Evolutionary conservation across 2,888 invertebrate species (phyloP).

Genomic region (Gandaritis pyraliata): DNA sequence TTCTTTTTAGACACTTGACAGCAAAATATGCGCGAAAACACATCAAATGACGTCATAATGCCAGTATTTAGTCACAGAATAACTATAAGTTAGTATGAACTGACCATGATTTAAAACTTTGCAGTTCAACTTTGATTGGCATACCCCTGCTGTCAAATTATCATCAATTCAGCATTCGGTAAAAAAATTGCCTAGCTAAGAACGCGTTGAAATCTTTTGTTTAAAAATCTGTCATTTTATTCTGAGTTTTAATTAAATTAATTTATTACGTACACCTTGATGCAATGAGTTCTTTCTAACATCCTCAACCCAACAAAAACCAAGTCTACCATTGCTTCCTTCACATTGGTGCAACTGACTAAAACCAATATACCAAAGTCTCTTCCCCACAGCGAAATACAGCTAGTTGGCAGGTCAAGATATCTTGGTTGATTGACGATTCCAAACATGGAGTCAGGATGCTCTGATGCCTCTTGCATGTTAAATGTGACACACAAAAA

Average conservation of each 20-base stretch:
- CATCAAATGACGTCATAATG: too few species aligned
- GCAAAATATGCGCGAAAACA: too few species aligned
- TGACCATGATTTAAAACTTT: too few species aligned
- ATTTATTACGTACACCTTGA: not conserved
- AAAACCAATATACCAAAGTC: slow-evolving; percentile 38
- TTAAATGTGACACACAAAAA: slow-evolving; percentile 64
- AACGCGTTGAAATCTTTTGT: slow-evolving; percentile 19
- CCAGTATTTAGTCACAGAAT: too few species aligned
- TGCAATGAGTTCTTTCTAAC: slow-evolving; percentile 39
- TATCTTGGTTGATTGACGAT: slow-evolving; percentile 46
- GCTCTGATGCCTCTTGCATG: slow-evolving; percentile 55
- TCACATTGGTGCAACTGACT: slow-evolving; percentile 56
- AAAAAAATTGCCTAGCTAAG: too few species aligned
- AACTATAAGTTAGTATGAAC: too few species aligned
- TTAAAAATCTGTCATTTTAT: not conserved
- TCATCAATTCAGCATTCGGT: too few species aligned
- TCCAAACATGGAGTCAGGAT: slow-evolving; percentile 65
- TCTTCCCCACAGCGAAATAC: slow-evolving; percentile 4
- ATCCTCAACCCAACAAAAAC: slow-evolving; percentile 48
- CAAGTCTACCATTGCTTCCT: slow-evolving; percentile 60
- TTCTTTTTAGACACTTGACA: too few species aligned
- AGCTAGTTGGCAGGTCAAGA: slow-evolving; percentile 29
- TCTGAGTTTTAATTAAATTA: not conserved
- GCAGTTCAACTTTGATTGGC: too few species aligned
- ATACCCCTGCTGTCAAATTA: too few species aligned